Conservation (phyloP, 2,888 invertebrate genomes). For the Caenorhabditis doughertyi region DNA sequence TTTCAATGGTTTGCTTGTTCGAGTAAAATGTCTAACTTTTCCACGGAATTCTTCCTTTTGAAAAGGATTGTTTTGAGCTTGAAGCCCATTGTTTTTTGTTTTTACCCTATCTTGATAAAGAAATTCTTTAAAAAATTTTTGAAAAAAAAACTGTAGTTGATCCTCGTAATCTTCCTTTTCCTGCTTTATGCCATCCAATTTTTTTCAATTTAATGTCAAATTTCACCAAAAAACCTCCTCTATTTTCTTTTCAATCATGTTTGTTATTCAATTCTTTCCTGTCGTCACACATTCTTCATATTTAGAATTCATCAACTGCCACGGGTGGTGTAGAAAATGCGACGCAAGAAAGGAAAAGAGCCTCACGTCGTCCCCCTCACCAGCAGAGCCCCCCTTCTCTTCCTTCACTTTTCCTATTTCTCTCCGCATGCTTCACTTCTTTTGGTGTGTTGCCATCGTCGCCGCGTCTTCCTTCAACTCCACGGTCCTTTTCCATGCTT, state of each 20-base stretch:
- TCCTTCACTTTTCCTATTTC: slow-evolving; percentile 11
- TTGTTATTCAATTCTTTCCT: slow-evolving; percentile 18
- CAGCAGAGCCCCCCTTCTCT: background rate
- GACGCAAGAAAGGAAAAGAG: slow-evolving; percentile 10
- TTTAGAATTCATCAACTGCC: slow-evolving; percentile 51
- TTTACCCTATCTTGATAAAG: too few relatives aligned
- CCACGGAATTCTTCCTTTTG: too few relatives aligned
- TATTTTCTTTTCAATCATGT: background rate
- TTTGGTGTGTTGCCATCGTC: slow-evolving; percentile 13
- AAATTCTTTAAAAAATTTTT: too few relatives aligned
- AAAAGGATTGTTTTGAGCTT: too few relatives aligned
- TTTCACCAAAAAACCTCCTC: background rate
- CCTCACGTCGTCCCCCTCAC: background rate
- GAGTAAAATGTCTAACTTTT: too few relatives aligned
- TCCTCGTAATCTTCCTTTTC: background rate
- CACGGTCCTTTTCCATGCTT: background rate
- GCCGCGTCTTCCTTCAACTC: slow-evolving; percentile 4
- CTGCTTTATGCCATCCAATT: background rate
- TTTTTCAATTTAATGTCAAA: background rate
- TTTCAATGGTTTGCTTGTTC: too few relatives aligned
- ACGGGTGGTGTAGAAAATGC: background rate
- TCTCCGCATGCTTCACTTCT: slow-evolving; percentile 40
- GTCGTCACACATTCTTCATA: slow-evolving; percentile 41
- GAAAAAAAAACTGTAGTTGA: too few relatives aligned
- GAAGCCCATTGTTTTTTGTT: too few relatives aligned